Conservation (phyloP, 2,797 vertebrate species). For the Enteromius unitaeniatus region DNA sequence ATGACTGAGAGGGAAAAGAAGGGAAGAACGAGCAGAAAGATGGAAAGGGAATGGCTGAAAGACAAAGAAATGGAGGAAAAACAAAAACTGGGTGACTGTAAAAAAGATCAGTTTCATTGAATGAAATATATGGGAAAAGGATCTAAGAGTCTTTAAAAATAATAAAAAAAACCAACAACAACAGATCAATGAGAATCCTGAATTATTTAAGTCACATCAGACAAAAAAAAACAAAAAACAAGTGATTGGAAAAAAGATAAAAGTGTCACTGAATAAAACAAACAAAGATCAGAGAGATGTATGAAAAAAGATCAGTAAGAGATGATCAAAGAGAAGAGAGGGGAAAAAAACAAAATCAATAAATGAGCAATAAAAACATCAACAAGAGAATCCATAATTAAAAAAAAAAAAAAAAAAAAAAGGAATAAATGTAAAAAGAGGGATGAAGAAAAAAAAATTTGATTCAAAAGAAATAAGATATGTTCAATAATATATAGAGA, state of each 20-base stretch:
- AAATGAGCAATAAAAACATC: background rate
- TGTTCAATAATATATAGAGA: background rate
- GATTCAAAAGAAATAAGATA: conserved; percentile 70
- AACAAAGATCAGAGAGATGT: too few species aligned
- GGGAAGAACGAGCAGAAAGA: conserved; percentile 60
- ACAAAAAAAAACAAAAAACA: background rate
- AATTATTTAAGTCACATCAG: background rate
- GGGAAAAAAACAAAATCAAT: background rate
- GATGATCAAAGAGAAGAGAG: background rate
- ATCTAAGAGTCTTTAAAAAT: too few species aligned
- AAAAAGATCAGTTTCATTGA: background rate
- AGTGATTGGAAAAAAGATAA: background rate
- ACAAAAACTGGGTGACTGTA: too few species aligned
- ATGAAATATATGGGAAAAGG: background rate
- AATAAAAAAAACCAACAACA: too few species aligned
- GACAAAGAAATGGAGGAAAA: background rate
- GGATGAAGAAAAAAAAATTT: conserved; percentile 56
- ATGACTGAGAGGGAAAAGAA: conserved; percentile 51
- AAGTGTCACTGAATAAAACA: too few species aligned
- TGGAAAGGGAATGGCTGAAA: background rate
- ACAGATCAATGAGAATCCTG: background rate
- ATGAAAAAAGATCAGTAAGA: too few species aligned
- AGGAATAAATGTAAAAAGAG: conserved; percentile 14
- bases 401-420: background rate
- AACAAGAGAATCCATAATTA: background rate